These are phyloP conservation scores for Holothuria scabra DNA, from an alignment of 53 echinoderm and acorn worm genomes.

Conservation along the genomic window DNA sequence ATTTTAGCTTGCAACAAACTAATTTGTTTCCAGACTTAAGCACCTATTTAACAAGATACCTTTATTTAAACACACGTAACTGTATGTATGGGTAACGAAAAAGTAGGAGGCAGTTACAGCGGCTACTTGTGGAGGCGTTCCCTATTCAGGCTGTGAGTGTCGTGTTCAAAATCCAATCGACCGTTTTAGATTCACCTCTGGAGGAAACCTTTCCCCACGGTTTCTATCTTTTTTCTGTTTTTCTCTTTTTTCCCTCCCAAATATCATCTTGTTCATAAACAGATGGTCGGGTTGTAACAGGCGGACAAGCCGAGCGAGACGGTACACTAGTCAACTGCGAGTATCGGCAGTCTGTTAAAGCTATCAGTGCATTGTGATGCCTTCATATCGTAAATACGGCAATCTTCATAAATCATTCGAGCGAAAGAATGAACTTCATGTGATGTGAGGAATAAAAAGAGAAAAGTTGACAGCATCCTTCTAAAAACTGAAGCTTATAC, in stretches of 20 bases:
- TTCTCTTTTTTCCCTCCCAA: background rate
- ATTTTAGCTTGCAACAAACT: no score
- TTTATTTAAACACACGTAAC: no score
- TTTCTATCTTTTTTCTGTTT: background rate
- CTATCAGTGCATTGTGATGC: constrained; percentile 15
- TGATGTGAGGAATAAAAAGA: background rate
- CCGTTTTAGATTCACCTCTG: background rate
- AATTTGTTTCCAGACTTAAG: no score
- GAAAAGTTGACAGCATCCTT: no score
- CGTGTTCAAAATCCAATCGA: no score
- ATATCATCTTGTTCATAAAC: background rate
- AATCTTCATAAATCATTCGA: constrained; percentile 18
- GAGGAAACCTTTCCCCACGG: background rate
- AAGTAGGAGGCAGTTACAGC: no score
- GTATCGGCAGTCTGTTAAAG: constrained; percentile 20
- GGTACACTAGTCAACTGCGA: constrained; percentile 14
- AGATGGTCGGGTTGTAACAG: constrained; percentile 6
- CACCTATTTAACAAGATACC: no score
- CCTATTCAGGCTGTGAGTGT: no score
- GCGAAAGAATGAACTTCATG: constrained; percentile 26
- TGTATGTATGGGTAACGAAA: no score
- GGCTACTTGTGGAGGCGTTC: no score
- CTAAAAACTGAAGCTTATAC: no score
- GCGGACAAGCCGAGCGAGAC: constrained; percentile 30
- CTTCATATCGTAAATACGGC: constrained; percentile 35